Evolutionary conservation across 2,888 invertebrate genomes (phyloP), one percentile per base, ranked within the genome.

Genomic region (Caenorhabditis angaria): DNA sequence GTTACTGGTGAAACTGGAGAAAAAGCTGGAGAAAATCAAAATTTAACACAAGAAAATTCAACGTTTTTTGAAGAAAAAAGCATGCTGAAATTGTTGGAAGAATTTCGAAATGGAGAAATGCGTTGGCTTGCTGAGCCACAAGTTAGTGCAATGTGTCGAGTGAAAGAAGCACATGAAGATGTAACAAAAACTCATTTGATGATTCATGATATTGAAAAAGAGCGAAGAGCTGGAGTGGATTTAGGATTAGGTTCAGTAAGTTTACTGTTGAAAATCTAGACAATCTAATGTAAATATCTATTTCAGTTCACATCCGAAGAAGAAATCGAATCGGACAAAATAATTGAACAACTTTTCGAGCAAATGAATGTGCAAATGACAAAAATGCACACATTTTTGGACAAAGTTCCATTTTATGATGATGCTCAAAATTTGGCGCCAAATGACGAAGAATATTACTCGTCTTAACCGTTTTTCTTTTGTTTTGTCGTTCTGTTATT

Each of bases 161-260:
- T 78, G 54, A 80, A 80, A 74, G 68, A 72, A 50, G 70, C 70
- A 0, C 77, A 77, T 55, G 80, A 80, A 59, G 76, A 74, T 22
- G 68, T 80, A 18, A 73, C 80, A 1, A 70, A 77, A 59, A 65
- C 74, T 28, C 77, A 78, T 60, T 35, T 80, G 27, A 65, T 65
- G 50, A 57, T 77, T 18, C 74, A 71, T 50, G 67, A 72, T 54
- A 64, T 64, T 12, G 64, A 72, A 53, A 61, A 60, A 5, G 65
- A 57, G 1, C 58, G 59, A 53, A 24, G 67, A 10, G 51, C 60
- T 24, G 53, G 58, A 48, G 53, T 54, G 12, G 25, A 58, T 32
- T 4, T 20, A 1, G 12, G 56, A 35, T 56, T 22, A n/a, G 27
- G 8, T 18, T 25, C 28, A 12, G 27, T 54, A 27, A 8, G 27